Evolutionary conservation across 2,113 vertebrate species (phyloP).

Genomic region (Saguinus midas): DNA sequence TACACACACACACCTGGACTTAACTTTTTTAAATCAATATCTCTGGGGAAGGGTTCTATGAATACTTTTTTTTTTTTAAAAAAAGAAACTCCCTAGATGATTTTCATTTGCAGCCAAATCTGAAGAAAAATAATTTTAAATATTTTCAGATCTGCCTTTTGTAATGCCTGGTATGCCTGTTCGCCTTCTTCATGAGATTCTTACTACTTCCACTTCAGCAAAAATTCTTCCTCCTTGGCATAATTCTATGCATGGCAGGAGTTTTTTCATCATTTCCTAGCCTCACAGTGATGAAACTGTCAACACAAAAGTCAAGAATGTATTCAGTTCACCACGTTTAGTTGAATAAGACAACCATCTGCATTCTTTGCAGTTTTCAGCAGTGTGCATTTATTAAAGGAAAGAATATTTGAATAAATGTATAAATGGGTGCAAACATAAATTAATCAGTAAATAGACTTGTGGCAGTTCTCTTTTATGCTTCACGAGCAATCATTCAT

Average conservation of each 20-base stretch:
- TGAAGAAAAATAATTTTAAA: neutral
- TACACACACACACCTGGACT: neutral
- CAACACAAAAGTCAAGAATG: slow-evolving; percentile 44
- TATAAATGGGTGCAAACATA: slow-evolving; percentile 29
- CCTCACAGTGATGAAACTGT: slow-evolving; percentile 31
- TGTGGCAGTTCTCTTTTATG: neutral
- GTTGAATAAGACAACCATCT: slow-evolving; percentile 51
- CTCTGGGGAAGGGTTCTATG: neutral
- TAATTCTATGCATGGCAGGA: neutral
- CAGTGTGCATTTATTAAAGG: slow-evolving; percentile 54
- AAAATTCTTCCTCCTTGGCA: neutral
- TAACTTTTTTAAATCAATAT: neutral
- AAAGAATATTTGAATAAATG: slow-evolving; percentile 55
- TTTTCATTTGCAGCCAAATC: neutral
- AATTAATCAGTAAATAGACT: slow-evolving; percentile 30
- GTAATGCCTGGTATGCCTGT: neutral
- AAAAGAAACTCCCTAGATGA: neutral
- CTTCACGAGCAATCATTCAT: neutral
- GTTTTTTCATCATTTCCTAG: slow-evolving; percentile 27
- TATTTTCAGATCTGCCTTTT: neutral
- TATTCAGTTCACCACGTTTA: slow-evolving; percentile 30
- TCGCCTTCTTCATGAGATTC: neutral
- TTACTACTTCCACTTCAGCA: neutral
- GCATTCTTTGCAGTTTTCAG: neutral
- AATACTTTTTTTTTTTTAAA: neutral